Evolutionary conservation across 2,797 vertebrate species (phyloP).

Genomic region (Lepidocolaptes lacrymiger): DNA sequence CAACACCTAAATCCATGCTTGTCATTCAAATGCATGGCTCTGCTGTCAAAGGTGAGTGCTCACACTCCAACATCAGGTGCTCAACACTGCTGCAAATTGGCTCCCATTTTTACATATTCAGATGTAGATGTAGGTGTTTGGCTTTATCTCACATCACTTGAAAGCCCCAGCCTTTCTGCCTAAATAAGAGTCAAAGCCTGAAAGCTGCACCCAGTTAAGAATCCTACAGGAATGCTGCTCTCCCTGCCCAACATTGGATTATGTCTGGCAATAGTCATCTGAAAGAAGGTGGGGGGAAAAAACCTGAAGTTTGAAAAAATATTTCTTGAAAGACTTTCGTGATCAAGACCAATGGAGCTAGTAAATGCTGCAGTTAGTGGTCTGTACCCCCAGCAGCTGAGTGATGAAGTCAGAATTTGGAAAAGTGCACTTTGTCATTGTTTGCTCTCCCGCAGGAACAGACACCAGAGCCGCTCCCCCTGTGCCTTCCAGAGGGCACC

Average conservation of each 20-base stretch:
- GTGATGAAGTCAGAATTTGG: not conserved
- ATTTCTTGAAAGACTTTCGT: not conserved
- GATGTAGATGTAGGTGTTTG: not conserved
- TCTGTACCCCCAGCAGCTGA: not conserved
- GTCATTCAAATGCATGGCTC: not conserved
- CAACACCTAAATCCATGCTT: not conserved
- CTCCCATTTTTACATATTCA: not conserved
- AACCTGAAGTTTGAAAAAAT: not conserved
- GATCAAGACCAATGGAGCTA: not conserved
- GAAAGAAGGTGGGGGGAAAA: not conserved
- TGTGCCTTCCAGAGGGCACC: not conserved
- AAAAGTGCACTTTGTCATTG: conserved; percentile 39
- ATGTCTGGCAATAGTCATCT: not conserved
- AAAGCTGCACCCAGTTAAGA: not conserved
- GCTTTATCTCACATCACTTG: not conserved
- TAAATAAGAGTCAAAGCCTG: not conserved
- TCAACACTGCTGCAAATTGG: not conserved
- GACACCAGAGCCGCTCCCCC: not conserved
- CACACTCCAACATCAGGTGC: not conserved
- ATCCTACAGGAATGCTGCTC: not conserved
- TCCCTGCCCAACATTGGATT: not conserved
- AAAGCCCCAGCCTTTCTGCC: not conserved
- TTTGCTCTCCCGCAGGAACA: not conserved
- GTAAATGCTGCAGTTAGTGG: not conserved
- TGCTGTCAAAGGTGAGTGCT: not conserved